These are phyloP conservation scores for Eilema depressum DNA, from an alignment of 2,888 invertebrate species.

Conservation along the genomic window DNA sequence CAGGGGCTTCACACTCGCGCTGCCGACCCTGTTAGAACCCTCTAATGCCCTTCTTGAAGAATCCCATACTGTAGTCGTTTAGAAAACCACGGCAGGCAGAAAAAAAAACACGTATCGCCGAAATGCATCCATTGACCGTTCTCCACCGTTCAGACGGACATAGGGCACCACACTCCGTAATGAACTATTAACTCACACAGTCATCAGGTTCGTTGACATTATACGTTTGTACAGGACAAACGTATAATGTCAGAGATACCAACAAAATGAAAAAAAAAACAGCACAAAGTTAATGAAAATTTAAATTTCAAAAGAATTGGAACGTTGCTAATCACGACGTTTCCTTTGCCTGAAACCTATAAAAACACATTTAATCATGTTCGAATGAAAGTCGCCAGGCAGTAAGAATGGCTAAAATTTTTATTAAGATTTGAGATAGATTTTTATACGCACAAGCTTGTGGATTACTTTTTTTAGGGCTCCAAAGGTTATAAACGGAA, in stretches of 20 bases:
- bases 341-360: conserved; percentile 9
- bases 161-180: too few species aligned
- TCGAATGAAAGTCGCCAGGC: neutral
- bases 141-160: neutral
- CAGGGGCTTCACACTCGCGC: too few species aligned
- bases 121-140: too few species aligned
- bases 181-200: too few species aligned
- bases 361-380: conserved; percentile 8
- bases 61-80: too few species aligned
- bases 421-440: conserved; percentile 13
- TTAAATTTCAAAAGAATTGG: neutral
- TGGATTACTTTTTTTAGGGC: neutral
- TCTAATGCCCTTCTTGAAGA: too few species aligned
- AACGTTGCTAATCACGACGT: conserved; percentile 6
- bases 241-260: neutral
- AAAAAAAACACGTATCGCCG: too few species aligned
- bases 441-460: conserved; percentile 9
- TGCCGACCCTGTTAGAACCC: too few species aligned
- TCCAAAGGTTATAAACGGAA: too few species aligned
- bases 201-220: too few species aligned
- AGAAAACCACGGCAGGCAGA: too few species aligned
- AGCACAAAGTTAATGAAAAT: neutral
- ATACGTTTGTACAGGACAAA: too few species aligned
- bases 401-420: neutral
- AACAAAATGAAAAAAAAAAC: neutral